Evolutionary conservation across 2,888 invertebrate species (phyloP).

Genomic region (Trypoxylon attenuatum): DNA sequence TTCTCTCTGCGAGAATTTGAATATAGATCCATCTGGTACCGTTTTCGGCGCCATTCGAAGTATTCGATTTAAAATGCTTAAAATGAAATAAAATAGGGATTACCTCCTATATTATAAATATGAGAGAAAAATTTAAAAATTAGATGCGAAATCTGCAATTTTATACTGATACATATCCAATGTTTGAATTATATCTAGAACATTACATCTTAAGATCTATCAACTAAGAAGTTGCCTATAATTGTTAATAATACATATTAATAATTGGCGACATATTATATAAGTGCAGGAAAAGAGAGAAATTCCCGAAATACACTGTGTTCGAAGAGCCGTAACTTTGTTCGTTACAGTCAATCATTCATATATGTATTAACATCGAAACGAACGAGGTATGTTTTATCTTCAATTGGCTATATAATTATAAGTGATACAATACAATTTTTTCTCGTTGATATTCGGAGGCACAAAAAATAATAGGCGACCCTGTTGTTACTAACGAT

Average conservation of each 20-base stretch:
- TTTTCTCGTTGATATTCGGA: too few species aligned
- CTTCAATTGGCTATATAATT: too few species aligned
- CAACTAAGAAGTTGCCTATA: too few species aligned
- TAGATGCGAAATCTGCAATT: too few species aligned
- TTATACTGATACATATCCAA: too few species aligned
- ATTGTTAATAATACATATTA: slow-evolving; percentile 2
- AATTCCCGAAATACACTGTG: slow-evolving; percentile 36
- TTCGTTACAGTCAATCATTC: neutral
- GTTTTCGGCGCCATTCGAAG: neutral
- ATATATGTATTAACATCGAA: too few species aligned
- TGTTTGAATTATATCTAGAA: neutral
- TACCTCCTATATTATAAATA: too few species aligned
- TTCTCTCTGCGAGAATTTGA: too few species aligned
- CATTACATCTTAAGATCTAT: neutral
- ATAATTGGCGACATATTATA: slow-evolving; percentile 41
- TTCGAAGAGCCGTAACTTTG: slow-evolving; percentile 9
- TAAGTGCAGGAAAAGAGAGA: slow-evolving; percentile 44
- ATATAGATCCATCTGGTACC: neutral
- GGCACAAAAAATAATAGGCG: neutral
- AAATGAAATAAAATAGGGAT: too few species aligned
- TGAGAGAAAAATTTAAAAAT: neutral
- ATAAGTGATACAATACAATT: too few species aligned
- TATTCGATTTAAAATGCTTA: neutral
- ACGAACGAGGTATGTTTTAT: too few species aligned
- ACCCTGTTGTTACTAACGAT: neutral